Conservation (phyloP, 2,113 vertebrate genomes). For the Dasypus novemcinctus region DNA sequence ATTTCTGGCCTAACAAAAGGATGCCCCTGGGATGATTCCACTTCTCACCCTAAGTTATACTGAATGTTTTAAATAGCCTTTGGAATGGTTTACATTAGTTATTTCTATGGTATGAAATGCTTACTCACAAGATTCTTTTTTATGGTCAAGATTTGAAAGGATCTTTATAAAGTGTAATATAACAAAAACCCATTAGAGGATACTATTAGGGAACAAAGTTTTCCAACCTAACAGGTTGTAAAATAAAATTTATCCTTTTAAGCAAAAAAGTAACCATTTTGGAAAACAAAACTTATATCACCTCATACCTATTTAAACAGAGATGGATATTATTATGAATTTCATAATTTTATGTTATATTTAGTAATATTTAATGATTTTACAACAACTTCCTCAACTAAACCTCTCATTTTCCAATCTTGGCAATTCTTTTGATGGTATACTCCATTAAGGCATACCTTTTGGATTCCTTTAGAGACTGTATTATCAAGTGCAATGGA, state of each 20-base stretch:
- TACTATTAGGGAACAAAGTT: not conserved
- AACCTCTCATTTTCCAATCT: not conserved
- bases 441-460: not conserved
- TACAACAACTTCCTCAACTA: not conserved
- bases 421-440: not conserved
- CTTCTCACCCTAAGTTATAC: not conserved
- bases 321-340: not conserved
- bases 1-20: not conserved
- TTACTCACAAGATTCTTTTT: not conserved
- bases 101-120: not conserved
- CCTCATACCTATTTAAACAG: not conserved
- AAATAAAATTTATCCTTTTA: not conserved
- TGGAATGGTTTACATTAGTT: not conserved
- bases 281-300: not conserved
- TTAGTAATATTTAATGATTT: not conserved
- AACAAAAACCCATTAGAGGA: not conserved
- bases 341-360: not conserved
- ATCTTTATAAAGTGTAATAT: not conserved
- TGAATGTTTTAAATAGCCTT: not conserved
- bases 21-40: not conserved
- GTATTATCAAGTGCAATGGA: not conserved
- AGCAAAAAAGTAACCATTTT: not conserved
- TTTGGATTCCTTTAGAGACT: not conserved
- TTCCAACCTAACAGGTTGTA: not conserved
- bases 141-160: not conserved